Evolutionary conservation across 2,113 vertebrate species (phyloP).

Genomic region (Sturnira hondurensis): DNA sequence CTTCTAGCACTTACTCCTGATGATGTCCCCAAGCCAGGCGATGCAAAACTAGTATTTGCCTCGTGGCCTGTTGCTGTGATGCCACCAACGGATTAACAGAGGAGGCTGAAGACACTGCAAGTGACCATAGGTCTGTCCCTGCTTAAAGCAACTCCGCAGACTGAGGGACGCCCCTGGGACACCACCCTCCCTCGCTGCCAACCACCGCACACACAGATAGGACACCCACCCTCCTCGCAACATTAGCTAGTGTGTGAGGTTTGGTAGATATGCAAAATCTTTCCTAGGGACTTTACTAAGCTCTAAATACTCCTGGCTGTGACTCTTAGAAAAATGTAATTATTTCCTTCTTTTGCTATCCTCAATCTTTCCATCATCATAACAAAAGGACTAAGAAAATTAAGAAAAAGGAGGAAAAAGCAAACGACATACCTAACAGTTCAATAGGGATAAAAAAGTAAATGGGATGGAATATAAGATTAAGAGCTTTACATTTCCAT

Average conservation of each 20-base stretch:
- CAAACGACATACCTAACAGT: background rate
- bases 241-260: background rate
- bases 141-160: background rate
- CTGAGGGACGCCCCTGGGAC: background rate
- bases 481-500: background rate
- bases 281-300: background rate
- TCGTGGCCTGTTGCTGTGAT: background rate
- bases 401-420: background rate
- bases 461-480: background rate
- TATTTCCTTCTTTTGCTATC: background rate
- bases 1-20: background rate
- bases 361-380: background rate
- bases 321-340: background rate
- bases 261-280: background rate
- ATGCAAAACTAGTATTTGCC: background rate
- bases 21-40: background rate
- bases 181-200: background rate
- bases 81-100: background rate
- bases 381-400: conserved; percentile 13
- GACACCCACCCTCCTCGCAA: background rate
- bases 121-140: background rate
- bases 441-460: background rate
- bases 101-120: background rate
- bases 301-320: background rate
- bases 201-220: background rate